Evolutionary conservation across 92 coral and sea anemone species (phyloP).

Genomic region (Porites cylindrica): DNA sequence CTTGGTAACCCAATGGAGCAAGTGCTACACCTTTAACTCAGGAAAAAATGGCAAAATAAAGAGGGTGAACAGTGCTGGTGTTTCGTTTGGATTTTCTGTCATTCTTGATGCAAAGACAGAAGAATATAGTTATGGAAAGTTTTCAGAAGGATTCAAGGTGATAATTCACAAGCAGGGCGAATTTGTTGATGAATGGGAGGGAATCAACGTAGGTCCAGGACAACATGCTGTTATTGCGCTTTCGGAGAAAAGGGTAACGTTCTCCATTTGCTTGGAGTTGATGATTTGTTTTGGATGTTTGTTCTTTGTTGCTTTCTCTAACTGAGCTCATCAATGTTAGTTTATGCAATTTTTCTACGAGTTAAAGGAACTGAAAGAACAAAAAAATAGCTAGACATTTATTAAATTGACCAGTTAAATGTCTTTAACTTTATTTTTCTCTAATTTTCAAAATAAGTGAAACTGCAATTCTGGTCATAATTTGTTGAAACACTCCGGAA

Average conservation of each 20-base stretch:
- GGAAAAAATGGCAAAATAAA: conserved; percentile 11
- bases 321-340: too few relatives aligned
- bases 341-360: too few relatives aligned
- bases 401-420: too few relatives aligned
- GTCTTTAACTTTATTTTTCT: too few relatives aligned
- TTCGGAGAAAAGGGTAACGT: conserved; percentile 43
- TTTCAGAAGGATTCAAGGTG: conserved; percentile 50
- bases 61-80: conserved; percentile 8
- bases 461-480: too few relatives aligned
- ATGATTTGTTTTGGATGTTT: too few relatives aligned
- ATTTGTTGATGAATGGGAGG: conserved; percentile 41
- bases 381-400: too few relatives aligned
- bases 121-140: conserved; percentile 37
- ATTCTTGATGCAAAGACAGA: conserved; percentile 36
- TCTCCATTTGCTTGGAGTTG: too few relatives aligned
- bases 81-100: conserved; percentile 21
- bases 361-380: too few relatives aligned
- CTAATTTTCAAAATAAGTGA: too few relatives aligned
- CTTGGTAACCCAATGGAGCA: conserved; percentile 32
- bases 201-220: conserved; percentile 58
- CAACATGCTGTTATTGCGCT: conserved; percentile 43
- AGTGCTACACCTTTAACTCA: conserved; percentile 63
- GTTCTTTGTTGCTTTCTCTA: too few relatives aligned
- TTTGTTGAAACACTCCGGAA: too few relatives aligned
- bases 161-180: conserved; percentile 56